Conservation (phyloP, 1,140 invertebrate genomes). For the Melipona quadrifasciata region DNA sequence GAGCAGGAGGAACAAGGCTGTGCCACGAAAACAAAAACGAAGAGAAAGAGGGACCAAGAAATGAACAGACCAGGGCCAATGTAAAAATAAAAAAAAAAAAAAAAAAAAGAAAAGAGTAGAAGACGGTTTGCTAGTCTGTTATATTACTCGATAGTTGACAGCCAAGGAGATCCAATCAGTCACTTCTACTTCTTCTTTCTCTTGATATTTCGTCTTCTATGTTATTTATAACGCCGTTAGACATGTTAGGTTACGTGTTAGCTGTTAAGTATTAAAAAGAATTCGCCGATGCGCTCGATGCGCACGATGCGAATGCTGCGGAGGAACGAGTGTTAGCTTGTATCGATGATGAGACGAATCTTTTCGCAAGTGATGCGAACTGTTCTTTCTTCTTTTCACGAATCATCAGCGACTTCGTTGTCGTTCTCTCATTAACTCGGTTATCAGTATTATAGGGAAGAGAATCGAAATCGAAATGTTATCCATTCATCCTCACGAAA, state of each 20-base stretch:
- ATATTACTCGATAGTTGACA: conserved; percentile 19
- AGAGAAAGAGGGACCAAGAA: conserved; percentile 54
- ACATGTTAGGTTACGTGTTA: conserved; percentile 45
- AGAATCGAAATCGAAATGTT: conserved; percentile 16
- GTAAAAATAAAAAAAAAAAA: neutral
- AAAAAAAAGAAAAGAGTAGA: neutral
- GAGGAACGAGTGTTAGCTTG: conserved; percentile 15
- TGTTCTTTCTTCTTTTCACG: neutral
- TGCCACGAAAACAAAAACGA: conserved; percentile 51
- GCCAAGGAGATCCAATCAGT: conserved; percentile 40
- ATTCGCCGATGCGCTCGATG: conserved; percentile 29
- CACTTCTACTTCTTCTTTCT: conserved; percentile 59
- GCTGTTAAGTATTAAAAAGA: conserved; percentile 56
- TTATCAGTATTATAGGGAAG: conserved; percentile 69
- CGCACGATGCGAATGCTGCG: neutral
- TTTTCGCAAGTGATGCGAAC: conserved; percentile 25
- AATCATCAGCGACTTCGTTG: neutral
- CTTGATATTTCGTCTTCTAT: conserved; percentile 54
- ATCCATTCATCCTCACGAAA: neutral
- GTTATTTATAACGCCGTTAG: conserved; percentile 61
- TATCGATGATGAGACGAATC: neutral
- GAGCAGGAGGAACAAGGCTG: conserved; percentile 52
- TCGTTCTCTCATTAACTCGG: neutral
- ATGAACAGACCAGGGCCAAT: neutral
- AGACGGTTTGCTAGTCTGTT: neutral